phyloP scores from a whole-genome alignment of 2,113 vertebrate species.

The rat (Rattus norvegicus) region GRCr8 NC_086023.1:125187001-125187500 shows the following conservation, averaged over 20 bases:
- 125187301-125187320: conserved; percentile 75
- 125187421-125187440: conserved; percentile 86
- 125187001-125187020: not conserved
- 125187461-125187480: conserved; percentile 76
- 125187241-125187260: conserved; percentile 67
- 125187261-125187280: conserved; percentile 59
- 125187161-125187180: conserved; percentile 13
- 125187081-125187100: not conserved
- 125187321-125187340: conserved; percentile 81
- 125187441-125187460: conserved; percentile 83
- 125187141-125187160: not conserved
- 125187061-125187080: not conserved
- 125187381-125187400: conserved; percentile 84
- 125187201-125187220: conserved; percentile 35
- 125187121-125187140: not conserved
- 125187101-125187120: not conserved
- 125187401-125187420: conserved; percentile 84
- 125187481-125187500: conserved; percentile 78
- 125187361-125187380: conserved; percentile 81
- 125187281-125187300: conserved; percentile 72
- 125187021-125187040: not conserved
- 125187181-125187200: conserved; percentile 25
- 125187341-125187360: conserved; percentile 84
- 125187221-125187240: not conserved
- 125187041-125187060: not conserved